A percentile compares a stretch with the other conserved stretches of the same genome.
Evolutionary conservation across 2,888 invertebrate species (phyloP).

Genomic region (Sesia apiformis): DNA sequence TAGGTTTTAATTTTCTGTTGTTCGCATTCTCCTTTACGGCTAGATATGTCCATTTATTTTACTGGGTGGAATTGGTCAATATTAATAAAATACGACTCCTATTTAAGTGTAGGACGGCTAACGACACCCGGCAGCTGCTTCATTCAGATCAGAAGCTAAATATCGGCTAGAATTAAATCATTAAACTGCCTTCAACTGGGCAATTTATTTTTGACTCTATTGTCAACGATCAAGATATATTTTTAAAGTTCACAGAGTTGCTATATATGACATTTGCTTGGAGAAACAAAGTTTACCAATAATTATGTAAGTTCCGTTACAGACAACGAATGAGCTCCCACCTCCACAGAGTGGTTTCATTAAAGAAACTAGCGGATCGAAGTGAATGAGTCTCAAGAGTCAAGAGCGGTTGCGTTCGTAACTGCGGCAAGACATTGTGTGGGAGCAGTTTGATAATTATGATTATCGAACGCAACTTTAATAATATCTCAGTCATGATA

Average conservation of each 20-base stretch:
- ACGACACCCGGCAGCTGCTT: constrained; percentile 29
- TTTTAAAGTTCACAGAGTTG: background rate
- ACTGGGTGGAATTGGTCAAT: too few relatives aligned
- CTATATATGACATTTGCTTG: background rate
- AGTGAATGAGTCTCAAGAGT: constrained; percentile 22
- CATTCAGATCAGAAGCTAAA: constrained; percentile 25
- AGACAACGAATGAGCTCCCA: constrained; percentile 23
- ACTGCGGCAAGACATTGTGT: constrained; percentile 1
- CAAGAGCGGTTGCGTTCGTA: constrained; percentile 12
- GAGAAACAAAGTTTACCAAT: constrained; percentile 29
- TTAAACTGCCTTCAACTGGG: background rate
- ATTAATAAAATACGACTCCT: background rate
- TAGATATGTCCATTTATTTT: too few relatives aligned
- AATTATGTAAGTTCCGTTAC: constrained; percentile 51
- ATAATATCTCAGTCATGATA: constrained; percentile 14
- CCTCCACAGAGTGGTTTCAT: constrained; percentile 33
- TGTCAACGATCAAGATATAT: background rate
- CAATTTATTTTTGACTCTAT: background rate
- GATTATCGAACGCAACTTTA: constrained; percentile 4
- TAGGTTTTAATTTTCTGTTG: too few relatives aligned
- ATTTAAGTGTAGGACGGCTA: constrained; percentile 21
- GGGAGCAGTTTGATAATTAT: constrained; percentile 6
- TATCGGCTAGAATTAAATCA: background rate
- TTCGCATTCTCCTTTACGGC: too few relatives aligned
- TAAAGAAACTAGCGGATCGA: constrained; percentile 30